Percentiles rank a stretch among this genome's conserved stretches.
phyloP scores from a whole-genome alignment of 2,888 invertebrate genomes.

The Drosophila silvestris region DNA sequence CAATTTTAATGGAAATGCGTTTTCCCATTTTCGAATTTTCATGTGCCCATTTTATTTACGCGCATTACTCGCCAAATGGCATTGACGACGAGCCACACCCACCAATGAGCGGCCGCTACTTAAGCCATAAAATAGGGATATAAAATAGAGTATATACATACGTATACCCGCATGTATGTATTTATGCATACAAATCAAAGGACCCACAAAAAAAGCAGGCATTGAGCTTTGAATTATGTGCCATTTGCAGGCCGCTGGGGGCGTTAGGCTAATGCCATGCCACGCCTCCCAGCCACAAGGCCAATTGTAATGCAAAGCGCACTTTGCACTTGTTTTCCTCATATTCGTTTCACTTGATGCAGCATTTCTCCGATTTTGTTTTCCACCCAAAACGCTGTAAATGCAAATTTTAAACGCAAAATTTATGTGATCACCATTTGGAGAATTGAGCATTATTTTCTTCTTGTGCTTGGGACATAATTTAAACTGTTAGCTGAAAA shows the following conservation, averaged over 20 bases:
- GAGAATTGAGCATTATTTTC: slow-evolving; percentile 22
- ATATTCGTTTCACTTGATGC: slow-evolving; percentile 29
- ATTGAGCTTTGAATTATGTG: slow-evolving; percentile 38
- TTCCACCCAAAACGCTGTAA: slow-evolving; percentile 15
- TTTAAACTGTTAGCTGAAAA: slow-evolving; percentile 18
- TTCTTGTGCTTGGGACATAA: slow-evolving; percentile 12
- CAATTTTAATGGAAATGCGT: slow-evolving; percentile 40
- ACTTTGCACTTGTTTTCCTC: slow-evolving; percentile 40
- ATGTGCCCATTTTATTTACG: slow-evolving; percentile 45
- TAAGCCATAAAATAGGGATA: slow-evolving; percentile 40
- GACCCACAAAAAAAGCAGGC: slow-evolving; percentile 25
- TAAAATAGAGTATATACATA: neutral
- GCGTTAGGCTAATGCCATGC: neutral
- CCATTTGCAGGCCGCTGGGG: slow-evolving; percentile 24
- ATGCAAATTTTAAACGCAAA: slow-evolving; percentile 35
- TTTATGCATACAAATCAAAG: slow-evolving; percentile 34
- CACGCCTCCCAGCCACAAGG: neutral
- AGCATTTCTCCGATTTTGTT: slow-evolving; percentile 22
- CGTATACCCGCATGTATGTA: neutral
- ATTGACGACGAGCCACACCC: slow-evolving; percentile 32
- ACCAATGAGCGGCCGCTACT: slow-evolving; percentile 26
- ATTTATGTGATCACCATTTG: slow-evolving; percentile 41
- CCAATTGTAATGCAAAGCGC: slow-evolving; percentile 39
- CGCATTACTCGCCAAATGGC: slow-evolving; percentile 21
- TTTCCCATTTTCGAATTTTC: slow-evolving; percentile 25